Evolutionary conservation across 2,113 vertebrate genomes (phyloP).

Genomic region (Sciurus niger): DNA sequence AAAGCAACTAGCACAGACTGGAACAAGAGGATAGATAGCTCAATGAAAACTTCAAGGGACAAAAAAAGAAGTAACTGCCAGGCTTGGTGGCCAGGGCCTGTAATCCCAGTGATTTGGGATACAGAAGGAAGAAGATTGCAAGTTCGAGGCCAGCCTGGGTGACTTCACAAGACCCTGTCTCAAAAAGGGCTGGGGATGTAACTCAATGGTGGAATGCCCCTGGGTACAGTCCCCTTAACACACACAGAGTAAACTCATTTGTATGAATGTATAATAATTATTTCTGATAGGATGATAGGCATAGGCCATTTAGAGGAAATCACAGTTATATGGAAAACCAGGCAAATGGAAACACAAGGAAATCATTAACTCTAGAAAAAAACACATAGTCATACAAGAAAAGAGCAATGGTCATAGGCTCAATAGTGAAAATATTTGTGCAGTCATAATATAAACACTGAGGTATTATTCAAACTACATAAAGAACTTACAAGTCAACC

Average conservation of each 20-base stretch:
- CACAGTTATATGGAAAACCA: slow-evolving; percentile 53
- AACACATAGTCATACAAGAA: slow-evolving; percentile 43
- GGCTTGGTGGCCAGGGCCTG: not conserved
- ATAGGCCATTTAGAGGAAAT: not conserved
- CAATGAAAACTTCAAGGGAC: not conserved
- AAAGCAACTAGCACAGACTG: not conserved
- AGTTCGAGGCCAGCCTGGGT: not conserved
- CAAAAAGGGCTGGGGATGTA: not conserved
- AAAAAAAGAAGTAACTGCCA: no score
- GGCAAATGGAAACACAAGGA: slow-evolving; percentile 63
- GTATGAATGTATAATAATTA: not conserved
- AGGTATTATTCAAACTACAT: slow-evolving; percentile 35
- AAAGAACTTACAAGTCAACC: slow-evolving; percentile 34
- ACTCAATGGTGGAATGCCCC: not conserved
- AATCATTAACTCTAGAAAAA: slow-evolving; percentile 70
- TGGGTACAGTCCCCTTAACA: not conserved
- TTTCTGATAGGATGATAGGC: slow-evolving; percentile 57
- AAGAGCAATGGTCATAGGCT: slow-evolving; percentile 56
- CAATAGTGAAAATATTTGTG: slow-evolving; percentile 60
- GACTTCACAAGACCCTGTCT: not conserved
- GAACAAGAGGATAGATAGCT: not conserved
- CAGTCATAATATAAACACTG: slow-evolving; percentile 52
- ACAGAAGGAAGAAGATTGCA: not conserved
- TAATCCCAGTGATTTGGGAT: not conserved
- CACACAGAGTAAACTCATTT: not conserved